These are phyloP conservation scores for Uloborus plumipes DNA, from an alignment of 2,888 invertebrate species.

Conservation along the genomic window DNA sequence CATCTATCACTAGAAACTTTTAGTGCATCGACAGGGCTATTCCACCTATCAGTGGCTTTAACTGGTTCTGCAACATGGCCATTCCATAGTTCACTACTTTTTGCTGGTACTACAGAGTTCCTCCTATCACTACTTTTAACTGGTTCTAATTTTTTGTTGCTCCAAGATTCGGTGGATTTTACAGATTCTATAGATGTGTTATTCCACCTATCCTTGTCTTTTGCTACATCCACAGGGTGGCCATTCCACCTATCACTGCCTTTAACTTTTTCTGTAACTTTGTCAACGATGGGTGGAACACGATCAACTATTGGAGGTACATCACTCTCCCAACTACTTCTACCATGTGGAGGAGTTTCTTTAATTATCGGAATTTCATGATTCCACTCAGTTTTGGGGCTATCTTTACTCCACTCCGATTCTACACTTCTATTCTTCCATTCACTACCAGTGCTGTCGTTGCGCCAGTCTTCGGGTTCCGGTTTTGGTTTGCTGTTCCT, in stretches of 20 bases:
- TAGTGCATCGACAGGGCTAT: background rate
- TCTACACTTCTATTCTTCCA: conserved; percentile 50
- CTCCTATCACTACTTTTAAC: conserved; percentile 19
- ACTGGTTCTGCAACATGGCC: conserved; percentile 4
- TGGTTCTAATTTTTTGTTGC: conserved; percentile 17
- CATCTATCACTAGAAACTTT: conserved; percentile 26
- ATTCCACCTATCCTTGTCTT: conserved; percentile 32
- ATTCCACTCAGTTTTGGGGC: conserved; percentile 30
- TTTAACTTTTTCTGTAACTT: conserved; percentile 17
- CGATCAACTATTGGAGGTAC: conserved; percentile 13
- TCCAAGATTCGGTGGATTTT: conserved; percentile 18
- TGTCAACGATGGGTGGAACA: conserved; percentile 17
- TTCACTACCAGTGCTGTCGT: conserved; percentile 42
- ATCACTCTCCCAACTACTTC: conserved; percentile 25
- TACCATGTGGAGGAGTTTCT: conserved; percentile 18
- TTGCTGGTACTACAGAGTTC: conserved; percentile 25
- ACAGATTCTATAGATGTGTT: conserved; percentile 1
- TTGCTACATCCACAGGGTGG: conserved; percentile 17
- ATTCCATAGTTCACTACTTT: conserved; percentile 21
- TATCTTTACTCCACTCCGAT: conserved; percentile 53
- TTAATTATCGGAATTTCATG: conserved; percentile 9
- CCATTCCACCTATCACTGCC: conserved; percentile 33
- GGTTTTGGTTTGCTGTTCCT: conserved; percentile 21
- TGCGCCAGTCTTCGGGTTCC: conserved; percentile 45
- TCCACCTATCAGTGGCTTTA: conserved; percentile 28